These are phyloP conservation scores for Nasonovia ribisnigri DNA, from an alignment of 2,888 invertebrate genomes.

Conservation along the genomic window DNA sequence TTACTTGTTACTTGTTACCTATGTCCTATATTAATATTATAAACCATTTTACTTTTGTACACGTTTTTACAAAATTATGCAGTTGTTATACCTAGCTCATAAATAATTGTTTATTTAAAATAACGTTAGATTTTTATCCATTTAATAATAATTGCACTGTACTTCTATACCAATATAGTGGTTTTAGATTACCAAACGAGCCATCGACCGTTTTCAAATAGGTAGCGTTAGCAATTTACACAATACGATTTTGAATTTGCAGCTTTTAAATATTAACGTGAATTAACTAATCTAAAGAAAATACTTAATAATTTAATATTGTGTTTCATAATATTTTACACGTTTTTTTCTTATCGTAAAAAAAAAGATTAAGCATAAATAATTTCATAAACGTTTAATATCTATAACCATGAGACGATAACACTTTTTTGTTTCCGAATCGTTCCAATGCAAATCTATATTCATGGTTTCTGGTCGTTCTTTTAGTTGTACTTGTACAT, in stretches of 20 bases:
- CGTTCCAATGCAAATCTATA: not conserved
- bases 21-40: not conserved
- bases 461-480: not conserved
- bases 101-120: not conserved
- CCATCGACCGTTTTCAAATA: not conserved
- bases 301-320: not conserved
- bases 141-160: not conserved
- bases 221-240: not conserved
- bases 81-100: not conserved
- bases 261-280: not conserved
- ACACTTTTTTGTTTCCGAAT: not conserved
- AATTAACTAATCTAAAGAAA: not conserved
- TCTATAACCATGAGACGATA: not conserved
- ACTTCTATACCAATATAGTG: not conserved
- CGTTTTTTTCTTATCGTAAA: not conserved
- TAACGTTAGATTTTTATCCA: not conserved
- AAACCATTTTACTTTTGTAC: not conserved
- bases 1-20: not conserved
- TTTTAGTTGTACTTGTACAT: not conserved
- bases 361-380: slow-evolving; percentile 1
- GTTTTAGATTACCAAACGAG: not conserved
- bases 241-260: not conserved
- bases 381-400: slow-evolving; percentile 5
- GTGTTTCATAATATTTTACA: not conserved
- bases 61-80: not conserved